Conservation (phyloP, 1,140 invertebrate genomes). For the Bathynomus jamesi region DNA sequence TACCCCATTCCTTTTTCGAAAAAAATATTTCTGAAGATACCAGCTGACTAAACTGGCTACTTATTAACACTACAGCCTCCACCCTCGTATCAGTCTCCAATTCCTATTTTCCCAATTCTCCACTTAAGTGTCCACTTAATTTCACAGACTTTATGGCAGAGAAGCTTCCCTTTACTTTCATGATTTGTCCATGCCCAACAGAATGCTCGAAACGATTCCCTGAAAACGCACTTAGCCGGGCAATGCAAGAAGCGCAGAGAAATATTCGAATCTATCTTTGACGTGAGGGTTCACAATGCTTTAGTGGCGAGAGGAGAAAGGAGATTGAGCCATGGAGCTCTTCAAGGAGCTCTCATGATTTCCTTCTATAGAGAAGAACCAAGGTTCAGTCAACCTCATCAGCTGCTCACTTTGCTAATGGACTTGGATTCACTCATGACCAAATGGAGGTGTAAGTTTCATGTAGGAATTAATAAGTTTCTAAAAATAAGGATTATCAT, state of each 20-base stretch:
- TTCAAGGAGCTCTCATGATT: conserved; percentile 96
- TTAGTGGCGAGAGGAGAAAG: conserved; percentile 75
- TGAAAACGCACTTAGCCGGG: conserved; percentile 53
- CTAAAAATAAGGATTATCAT: too few relatives aligned
- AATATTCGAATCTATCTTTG: conserved; percentile 83
- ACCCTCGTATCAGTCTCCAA: too few relatives aligned
- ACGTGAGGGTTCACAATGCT: conserved; percentile 68
- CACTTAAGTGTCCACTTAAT: too few relatives aligned
- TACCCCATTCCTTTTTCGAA: too few relatives aligned
- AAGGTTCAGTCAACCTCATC: conserved; percentile 92
- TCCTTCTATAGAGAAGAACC: conserved; percentile 90
- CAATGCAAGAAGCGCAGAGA: conserved; percentile 70
- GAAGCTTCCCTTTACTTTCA: too few relatives aligned
- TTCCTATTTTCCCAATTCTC: too few relatives aligned
- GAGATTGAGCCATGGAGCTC: conserved; percentile 76
- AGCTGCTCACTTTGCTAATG: conserved; percentile 86
- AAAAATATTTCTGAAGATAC: too few relatives aligned
- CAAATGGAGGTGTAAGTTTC: conserved; percentile 94
- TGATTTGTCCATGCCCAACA: too few relatives aligned
- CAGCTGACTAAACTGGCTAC: too few relatives aligned
- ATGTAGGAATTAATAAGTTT: too few relatives aligned
- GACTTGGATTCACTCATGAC: conserved; percentile 96
- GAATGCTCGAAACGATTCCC: conserved; percentile 54
- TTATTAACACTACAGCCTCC: too few relatives aligned
- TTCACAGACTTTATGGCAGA: too few relatives aligned